phyloP scores from a whole-genome alignment of 1,140 invertebrate species.

The Hydropsyche tenuis region DNA sequence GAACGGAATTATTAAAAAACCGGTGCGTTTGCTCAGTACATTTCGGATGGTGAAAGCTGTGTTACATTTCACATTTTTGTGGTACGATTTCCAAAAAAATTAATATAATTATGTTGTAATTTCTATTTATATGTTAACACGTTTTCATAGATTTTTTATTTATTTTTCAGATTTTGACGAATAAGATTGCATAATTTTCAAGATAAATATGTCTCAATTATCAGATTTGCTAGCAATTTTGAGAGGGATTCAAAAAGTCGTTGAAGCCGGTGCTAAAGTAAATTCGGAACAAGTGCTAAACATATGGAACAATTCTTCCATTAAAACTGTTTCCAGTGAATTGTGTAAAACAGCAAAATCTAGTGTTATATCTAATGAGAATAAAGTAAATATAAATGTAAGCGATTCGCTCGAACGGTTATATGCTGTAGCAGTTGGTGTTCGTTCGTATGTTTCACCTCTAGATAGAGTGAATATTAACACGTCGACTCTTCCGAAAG shows the following conservation, averaged over 20 bases:
- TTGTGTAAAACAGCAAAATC: slow-evolving; percentile 14
- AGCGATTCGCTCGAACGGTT: slow-evolving; percentile 37
- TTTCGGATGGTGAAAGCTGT: too few species aligned
- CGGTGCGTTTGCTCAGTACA: too few species aligned
- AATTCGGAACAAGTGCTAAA: slow-evolving; percentile 51
- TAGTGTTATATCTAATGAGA: neutral
- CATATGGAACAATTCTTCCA: slow-evolving; percentile 45
- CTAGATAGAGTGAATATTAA: neutral
- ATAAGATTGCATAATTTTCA: neutral
- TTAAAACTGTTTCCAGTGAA: slow-evolving; percentile 41
- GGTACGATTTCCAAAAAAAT: too few species aligned
- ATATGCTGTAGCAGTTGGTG: slow-evolving; percentile 31
- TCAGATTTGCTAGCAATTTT: slow-evolving; percentile 68
- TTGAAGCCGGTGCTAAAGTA: slow-evolving; percentile 65
- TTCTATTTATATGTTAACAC: too few species aligned
- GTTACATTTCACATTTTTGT: too few species aligned
- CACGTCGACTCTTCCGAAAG: slow-evolving; percentile 28
- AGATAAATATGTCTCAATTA: slow-evolving; percentile 62
- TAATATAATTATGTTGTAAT: too few species aligned
- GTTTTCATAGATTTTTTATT: too few species aligned
- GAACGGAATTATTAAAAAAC: too few species aligned
- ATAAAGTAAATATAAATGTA: slow-evolving; percentile 10
- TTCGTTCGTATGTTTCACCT: slow-evolving; percentile 38
- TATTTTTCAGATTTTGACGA: neutral
- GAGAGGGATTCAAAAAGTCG: slow-evolving; percentile 67